Evolutionary conservation across 1,140 invertebrate genomes (phyloP).

Genomic region (Himalopsyche phryganea): DNA sequence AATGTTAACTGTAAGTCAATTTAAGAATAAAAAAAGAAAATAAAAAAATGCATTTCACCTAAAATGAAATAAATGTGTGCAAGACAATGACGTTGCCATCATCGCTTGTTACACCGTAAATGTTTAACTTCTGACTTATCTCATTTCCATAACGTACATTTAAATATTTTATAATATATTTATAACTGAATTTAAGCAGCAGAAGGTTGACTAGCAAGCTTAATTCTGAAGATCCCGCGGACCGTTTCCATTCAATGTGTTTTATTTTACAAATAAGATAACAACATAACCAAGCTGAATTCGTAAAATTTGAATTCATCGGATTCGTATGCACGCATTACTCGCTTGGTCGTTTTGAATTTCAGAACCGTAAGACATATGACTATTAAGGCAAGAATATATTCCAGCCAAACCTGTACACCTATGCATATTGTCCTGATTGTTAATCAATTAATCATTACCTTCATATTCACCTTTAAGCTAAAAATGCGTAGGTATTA

Average conservation of each 20-base stretch:
- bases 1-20: slow-evolving; percentile 32
- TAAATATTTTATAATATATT: slow-evolving; percentile 22
- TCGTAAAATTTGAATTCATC: too few relatives aligned
- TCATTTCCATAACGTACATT: slow-evolving; percentile 12
- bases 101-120: too few relatives aligned
- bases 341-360: slow-evolving; percentile 4
- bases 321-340: not conserved
- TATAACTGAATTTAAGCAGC: slow-evolving; percentile 33
- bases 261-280: slow-evolving; percentile 31
- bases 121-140: slow-evolving; percentile 8
- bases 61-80: slow-evolving; percentile 29
- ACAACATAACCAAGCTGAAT: slow-evolving; percentile 17
- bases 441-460: not conserved
- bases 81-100: slow-evolving; percentile 12
- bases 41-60: slow-evolving; percentile 28
- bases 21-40: slow-evolving; percentile 15
- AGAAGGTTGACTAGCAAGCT: slow-evolving; percentile 35
- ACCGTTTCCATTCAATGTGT: slow-evolving; percentile 13
- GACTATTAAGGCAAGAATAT: slow-evolving; percentile 32
- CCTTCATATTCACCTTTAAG: slow-evolving; percentile 24
- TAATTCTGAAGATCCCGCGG: slow-evolving; percentile 25
- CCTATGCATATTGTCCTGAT: slow-evolving; percentile 13
- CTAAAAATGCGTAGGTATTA: slow-evolving; percentile 29
- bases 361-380: slow-evolving; percentile 9
- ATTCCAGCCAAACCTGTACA: slow-evolving; percentile 4